A percentile compares a stretch with the other conserved stretches of the same genome.
These are phyloP conservation scores for Fregata magnificens DNA, from an alignment of 2,113 vertebrate species.

Conservation along the genomic window DNA sequence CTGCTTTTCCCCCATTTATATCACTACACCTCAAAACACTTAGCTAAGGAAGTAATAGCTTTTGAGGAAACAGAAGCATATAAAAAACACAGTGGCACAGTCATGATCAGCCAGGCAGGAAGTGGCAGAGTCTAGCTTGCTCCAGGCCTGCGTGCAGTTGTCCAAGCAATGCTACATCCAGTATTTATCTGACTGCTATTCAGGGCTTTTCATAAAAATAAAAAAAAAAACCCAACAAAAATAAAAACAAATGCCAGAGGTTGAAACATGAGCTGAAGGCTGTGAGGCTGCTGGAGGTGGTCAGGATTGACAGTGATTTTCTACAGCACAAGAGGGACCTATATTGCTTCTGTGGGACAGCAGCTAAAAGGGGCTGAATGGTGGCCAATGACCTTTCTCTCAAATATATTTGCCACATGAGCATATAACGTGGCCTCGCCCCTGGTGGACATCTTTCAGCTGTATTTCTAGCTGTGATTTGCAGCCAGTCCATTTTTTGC, in stretches of 20 bases:
- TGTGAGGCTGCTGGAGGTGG: not conserved
- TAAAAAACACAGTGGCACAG: not conserved
- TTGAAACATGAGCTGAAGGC: not conserved
- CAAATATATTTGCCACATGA: not conserved
- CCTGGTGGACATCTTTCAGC: not conserved
- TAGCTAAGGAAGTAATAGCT: not conserved
- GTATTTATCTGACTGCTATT: not conserved
- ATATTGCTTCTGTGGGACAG: accelerated
- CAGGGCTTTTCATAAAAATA: not conserved
- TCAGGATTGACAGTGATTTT: not conserved
- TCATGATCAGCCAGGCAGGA: not conserved
- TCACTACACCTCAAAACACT: not conserved
- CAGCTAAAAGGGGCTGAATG: not conserved
- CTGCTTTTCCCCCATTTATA: not conserved
- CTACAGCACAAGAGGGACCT: not conserved
- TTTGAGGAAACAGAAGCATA: not conserved
- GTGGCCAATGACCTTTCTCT: not conserved
- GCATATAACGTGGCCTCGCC: not conserved
- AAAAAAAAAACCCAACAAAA: not conserved
- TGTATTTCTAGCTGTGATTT: not conserved
- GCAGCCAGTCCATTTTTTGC: not conserved
- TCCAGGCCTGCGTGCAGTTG: not conserved
- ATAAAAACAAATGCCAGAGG: not conserved
- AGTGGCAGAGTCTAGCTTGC: not conserved
- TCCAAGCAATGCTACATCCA: not conserved